Evolutionary conservation across 2,888 invertebrate species (phyloP).

Genomic region (Nemotelus pantherinus): DNA sequence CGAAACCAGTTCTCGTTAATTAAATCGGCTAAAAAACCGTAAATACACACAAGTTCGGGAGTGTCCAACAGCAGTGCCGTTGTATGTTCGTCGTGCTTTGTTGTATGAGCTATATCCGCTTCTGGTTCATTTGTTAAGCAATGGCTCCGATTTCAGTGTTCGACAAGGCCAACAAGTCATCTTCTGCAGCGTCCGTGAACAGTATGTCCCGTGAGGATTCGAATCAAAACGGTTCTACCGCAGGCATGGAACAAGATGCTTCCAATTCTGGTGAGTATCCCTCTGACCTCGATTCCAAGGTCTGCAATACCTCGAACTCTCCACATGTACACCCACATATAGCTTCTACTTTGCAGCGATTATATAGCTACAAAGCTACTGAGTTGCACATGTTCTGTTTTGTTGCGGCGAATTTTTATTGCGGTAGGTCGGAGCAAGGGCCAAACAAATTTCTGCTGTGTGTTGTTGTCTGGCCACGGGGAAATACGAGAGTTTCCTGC

Average conservation of each 20-base stretch:
- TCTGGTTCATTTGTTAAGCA: constrained; percentile 1
- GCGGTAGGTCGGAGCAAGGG: constrained; percentile 29
- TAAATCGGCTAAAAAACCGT: no score
- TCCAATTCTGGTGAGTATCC: constrained; percentile 28
- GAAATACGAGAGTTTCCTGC: neutral
- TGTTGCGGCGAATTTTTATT: neutral
- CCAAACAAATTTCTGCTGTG: neutral
- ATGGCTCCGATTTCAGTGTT: constrained; percentile 43
- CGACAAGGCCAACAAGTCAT: constrained; percentile 20
- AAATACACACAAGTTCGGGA: no score
- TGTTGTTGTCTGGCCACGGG: no score
- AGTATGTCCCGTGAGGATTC: neutral
- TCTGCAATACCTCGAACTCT: no score
- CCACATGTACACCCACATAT: no score
- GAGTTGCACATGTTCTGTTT: no score
- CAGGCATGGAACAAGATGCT: constrained; percentile 17
- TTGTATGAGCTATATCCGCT: neutral
- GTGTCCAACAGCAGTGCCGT: no score
- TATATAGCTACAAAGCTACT: no score
- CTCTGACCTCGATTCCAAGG: no score
- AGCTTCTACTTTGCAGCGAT: no score
- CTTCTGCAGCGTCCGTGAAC: neutral
- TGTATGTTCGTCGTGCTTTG: no score
- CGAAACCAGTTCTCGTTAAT: neutral
- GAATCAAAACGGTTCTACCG: constrained; percentile 1